Evolutionary conservation across 2,888 invertebrate species (phyloP), one percentile per base, ranked within the genome.

Genomic region (Fabriciana adippe): DNA sequence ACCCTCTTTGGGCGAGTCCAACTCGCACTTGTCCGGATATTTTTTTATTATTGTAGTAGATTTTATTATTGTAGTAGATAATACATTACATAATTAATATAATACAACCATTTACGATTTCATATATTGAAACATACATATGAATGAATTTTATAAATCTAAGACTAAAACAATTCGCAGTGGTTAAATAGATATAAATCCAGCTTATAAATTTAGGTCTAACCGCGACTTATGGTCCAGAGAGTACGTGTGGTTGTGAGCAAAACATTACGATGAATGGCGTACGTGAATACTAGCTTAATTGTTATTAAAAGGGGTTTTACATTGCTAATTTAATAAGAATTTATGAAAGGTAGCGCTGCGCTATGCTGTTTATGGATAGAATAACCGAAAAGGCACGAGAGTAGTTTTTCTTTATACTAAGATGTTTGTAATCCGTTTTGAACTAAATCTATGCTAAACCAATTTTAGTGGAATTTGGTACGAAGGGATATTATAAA

Each of bases 111-210:
- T 41, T 41, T 11, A 11, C 2, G 35, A 8, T 11, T 41, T 41
- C 11, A 2, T 41, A 11, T 2, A 11, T 31, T 18, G 53, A 13
- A 21, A 13, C 6, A 53, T 53, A 50, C 15, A 11, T 4, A 15
- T 54, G 15, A 1, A 14, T 31, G 15, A n/a, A 64, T 55, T 31
- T 48, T 50, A 48, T 35, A 48, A 50, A 64, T 50, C 50, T 48
- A 47, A 47, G 18, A 48, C 57, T 47, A 31, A 66, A 59, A 54
- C 66, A 66, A 66, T 54, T 66, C 47, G 15, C 66, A 15, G 47
- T 15, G 66, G 13, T 66, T 66, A 59, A 60, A 66, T 66, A 55
- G 66, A 48, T 66, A 66, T 66, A 66, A 66, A 59, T 59, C 60
- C 59, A 47, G 59, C 59, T 59, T 54, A 66, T 66, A 66, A 66